Base-by-base conservation (phyloP, 1,140 invertebrate genomes). In the Apis florea region DNA sequence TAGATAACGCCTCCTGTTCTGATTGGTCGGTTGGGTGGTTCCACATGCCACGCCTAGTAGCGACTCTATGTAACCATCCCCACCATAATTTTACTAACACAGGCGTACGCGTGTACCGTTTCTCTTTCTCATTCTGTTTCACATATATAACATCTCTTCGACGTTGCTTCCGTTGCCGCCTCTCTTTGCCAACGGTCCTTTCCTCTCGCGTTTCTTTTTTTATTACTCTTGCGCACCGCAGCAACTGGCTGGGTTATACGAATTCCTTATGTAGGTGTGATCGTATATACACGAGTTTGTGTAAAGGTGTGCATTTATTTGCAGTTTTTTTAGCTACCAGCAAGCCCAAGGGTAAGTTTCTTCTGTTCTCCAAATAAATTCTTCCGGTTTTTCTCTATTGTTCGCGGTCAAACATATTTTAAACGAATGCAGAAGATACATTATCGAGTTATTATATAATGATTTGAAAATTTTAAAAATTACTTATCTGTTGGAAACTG, bases 1-100 rank as follows among this genome's bases (percentile, higher is more conserved):
- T n/a, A 64, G 82, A 84, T 84, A 81, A 87, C 85, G 85, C 85
- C 85, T 83, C 69, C 53, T 40, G 47, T 10, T n/a, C 54, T 8
- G 61, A 75, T 86, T 87, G 85, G 85, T 83, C 24, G 67, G 80
- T n/a, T 58, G 40, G 58, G 74, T 71, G 69, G 68, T 63, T 49
- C 72, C 67, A 19, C 24, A 15, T 53, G 58, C 85, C 85, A 87
- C 85, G 78, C 85, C 85, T 58, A 74, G n/a, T 47, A 17, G 15
- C 15, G 54, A 54, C 47, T 79, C 59, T 79, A 67, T 76, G 56
- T 63, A 74, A 74, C 53, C 15, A 69, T 66, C 85, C 85, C 85
- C 72, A 63, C 85, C 77, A 24, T 15, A 21, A 15, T 15, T 26
- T 53, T 63, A 56, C 81, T 15, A 12, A 66, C 70, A 24, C 71